These are phyloP conservation scores for Scaptomyza graminum DNA, from an alignment of 1,140 invertebrate species.

Conservation along the genomic window DNA sequence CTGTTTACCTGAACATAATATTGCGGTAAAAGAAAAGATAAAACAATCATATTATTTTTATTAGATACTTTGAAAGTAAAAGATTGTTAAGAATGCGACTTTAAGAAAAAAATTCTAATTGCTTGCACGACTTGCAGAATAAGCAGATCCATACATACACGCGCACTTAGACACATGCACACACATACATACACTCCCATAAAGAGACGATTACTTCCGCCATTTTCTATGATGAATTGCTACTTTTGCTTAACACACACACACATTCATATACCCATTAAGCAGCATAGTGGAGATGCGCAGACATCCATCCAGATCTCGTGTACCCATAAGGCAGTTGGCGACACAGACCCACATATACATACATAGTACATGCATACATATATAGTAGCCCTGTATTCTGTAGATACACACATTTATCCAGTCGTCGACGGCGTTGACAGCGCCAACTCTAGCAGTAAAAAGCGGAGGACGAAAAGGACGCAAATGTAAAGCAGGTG, in stretches of 20 bases:
- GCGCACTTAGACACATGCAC: not conserved
- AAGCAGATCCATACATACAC: conserved; percentile 14
- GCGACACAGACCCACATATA: conserved; percentile 35
- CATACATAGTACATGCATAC: conserved; percentile 40
- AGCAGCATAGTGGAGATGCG: conserved; percentile 64
- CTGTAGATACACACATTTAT: conserved; percentile 71
- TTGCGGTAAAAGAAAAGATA: too few relatives aligned
- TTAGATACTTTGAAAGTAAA: not conserved
- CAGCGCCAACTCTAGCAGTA: conserved; percentile 50
- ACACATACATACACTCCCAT: conserved; percentile 41
- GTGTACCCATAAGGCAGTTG: conserved; percentile 36
- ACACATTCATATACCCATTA: conserved; percentile 22
- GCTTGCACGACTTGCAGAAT: conserved; percentile 34
- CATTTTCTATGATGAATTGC: conserved; percentile 84
- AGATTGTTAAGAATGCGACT: too few relatives aligned
- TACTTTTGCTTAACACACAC: conserved; percentile 72
- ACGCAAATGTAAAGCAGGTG: conserved; percentile 63
- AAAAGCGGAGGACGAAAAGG: conserved; percentile 53
- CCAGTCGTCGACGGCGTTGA: conserved; percentile 74
- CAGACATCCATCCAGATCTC: conserved; percentile 53
- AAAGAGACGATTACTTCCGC: conserved; percentile 77
- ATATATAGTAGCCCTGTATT: conserved; percentile 16
- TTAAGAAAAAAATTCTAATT: conserved; percentile 51
- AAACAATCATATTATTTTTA: too few relatives aligned
- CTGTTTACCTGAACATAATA: too few relatives aligned